Evolutionary conservation across 1,140 invertebrate species (phyloP).

Genomic region (Pinna nobilis): DNA sequence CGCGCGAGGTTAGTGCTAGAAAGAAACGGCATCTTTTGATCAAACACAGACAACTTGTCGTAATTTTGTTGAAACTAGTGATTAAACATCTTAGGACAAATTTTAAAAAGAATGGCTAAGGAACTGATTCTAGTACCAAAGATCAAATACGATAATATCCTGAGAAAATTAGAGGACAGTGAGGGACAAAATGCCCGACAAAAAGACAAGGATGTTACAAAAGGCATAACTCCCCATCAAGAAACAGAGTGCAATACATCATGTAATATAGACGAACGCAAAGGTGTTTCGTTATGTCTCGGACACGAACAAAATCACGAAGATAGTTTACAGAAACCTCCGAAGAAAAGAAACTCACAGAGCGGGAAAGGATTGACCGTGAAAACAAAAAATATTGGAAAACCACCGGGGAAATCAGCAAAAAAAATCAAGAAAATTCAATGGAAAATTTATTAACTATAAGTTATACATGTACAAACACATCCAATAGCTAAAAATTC

Average conservation of each 20-base stretch:
- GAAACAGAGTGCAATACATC: background rate
- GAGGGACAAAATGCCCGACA: constrained; percentile 1
- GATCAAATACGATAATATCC: constrained; percentile 27
- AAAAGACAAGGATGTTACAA: background rate
- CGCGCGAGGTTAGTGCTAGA: background rate
- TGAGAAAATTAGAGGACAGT: constrained; percentile 8
- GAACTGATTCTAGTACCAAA: constrained; percentile 35
- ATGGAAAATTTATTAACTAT: background rate
- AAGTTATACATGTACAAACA: constrained; percentile 1
- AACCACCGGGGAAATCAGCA: constrained; percentile 8
- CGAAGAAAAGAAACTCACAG: constrained; percentile 1
- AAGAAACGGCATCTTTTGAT: background rate
- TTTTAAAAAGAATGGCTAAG: constrained; percentile 17
- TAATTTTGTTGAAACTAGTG: constrained; percentile 22
- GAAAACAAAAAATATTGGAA: background rate
- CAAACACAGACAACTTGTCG: background rate
- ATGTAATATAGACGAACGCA: too few relatives aligned
- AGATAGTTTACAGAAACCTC: too few relatives aligned
- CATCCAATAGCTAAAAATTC: constrained; percentile 7
- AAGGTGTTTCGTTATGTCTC: too few relatives aligned
- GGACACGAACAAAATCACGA: too few relatives aligned
- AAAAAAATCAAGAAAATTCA: constrained; percentile 10
- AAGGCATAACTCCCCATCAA: background rate
- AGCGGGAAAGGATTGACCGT: constrained; percentile 6
- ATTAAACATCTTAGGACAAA: constrained; percentile 6